A percentile compares a stretch with the other conserved stretches of the same genome.
Conservation (phyloP, 2,113 vertebrate species). For the Cololabis saira region DNA sequence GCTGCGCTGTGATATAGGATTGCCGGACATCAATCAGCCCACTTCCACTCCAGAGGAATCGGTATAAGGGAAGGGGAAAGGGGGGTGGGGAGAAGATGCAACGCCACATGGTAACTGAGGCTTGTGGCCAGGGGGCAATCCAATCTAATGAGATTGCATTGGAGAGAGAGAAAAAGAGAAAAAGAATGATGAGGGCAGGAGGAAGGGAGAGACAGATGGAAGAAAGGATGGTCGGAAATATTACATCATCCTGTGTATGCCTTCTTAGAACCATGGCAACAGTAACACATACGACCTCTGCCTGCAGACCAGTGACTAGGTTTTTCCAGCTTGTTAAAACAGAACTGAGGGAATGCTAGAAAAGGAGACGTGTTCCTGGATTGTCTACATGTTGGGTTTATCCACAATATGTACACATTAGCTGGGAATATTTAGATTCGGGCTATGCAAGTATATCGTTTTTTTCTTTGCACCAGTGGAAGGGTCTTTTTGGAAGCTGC, state of each 20-base stretch:
- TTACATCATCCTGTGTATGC: conserved; percentile 69
- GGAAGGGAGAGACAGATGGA: conserved; percentile 8
- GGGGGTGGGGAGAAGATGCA: conserved; percentile 43
- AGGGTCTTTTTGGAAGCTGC: conserved; percentile 1
- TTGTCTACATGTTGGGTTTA: conserved; percentile 67
- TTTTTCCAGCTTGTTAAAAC: conserved; percentile 63
- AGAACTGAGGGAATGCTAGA: conserved; percentile 12
- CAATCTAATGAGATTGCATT: conserved; percentile 74
- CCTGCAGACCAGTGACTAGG: conserved; percentile 40
- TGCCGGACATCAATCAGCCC: conserved; percentile 81
- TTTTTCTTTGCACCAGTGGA: background rate
- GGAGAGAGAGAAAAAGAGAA: conserved; percentile 41
- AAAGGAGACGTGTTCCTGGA: conserved; percentile 52
- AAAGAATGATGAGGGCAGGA: conserved; percentile 50
- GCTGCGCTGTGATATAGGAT: conserved; percentile 75
- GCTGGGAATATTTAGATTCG: conserved; percentile 42
- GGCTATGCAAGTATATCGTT: conserved; percentile 21
- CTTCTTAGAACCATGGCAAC: conserved; percentile 64
- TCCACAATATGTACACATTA: conserved; percentile 47
- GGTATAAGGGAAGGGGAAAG: conserved; percentile 26
- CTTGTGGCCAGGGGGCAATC: conserved; percentile 69
- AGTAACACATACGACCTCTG: conserved; percentile 50
- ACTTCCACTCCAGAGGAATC: conserved; percentile 69
- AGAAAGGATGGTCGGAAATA: conserved; percentile 50
- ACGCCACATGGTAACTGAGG: conserved; percentile 70